Percentiles rank a stretch among this genome's conserved stretches.
phyloP scores from a whole-genome alignment of 2,797 vertebrate genomes.

The Paedocypris micromegethes region DNA sequence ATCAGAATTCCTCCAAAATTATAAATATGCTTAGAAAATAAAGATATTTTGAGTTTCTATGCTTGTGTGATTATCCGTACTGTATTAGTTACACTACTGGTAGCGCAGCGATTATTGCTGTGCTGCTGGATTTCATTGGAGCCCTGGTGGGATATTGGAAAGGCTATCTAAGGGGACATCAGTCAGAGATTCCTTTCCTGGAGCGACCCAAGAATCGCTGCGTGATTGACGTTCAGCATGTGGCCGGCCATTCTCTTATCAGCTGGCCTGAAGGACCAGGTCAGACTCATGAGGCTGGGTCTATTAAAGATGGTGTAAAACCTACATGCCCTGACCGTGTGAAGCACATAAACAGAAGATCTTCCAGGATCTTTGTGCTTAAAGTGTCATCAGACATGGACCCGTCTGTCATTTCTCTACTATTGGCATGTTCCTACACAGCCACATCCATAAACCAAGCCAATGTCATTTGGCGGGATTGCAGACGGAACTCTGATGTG shows the following conservation, averaged over 20 bases:
- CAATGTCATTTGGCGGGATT: too few relatives aligned
- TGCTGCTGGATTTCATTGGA: conserved; percentile 20
- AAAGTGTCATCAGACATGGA: conserved; percentile 33
- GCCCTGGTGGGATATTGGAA: conserved; percentile 23
- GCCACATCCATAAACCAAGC: background rate
- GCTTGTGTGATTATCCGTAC: background rate
- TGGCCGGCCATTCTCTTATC: conserved; percentile 55
- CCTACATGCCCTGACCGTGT: conserved; percentile 35
- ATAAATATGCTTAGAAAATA: too few relatives aligned
- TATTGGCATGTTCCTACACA: conserved; percentile 21
- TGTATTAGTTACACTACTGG: conserved; percentile 28
- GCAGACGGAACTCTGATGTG: too few relatives aligned
- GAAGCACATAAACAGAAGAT: conserved; percentile 38
- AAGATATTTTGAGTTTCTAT: too few relatives aligned
- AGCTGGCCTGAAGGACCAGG: conserved; percentile 64
- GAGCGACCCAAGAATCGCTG: conserved; percentile 45
- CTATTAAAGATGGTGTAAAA: conserved; percentile 45
- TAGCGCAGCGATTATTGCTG: conserved; percentile 24
- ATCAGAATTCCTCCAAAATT: too few relatives aligned
- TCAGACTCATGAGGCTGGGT: conserved; percentile 59
- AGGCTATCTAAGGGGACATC: conserved; percentile 36
- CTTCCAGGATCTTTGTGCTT: conserved; percentile 52
- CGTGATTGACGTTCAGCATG: conserved; percentile 61
- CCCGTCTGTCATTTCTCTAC: conserved; percentile 38
- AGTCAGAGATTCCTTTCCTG: conserved; percentile 50